These are phyloP conservation scores for Aptenodytes patagonicus DNA, from an alignment of 2,113 vertebrate genomes.

Conservation along the genomic window DNA sequence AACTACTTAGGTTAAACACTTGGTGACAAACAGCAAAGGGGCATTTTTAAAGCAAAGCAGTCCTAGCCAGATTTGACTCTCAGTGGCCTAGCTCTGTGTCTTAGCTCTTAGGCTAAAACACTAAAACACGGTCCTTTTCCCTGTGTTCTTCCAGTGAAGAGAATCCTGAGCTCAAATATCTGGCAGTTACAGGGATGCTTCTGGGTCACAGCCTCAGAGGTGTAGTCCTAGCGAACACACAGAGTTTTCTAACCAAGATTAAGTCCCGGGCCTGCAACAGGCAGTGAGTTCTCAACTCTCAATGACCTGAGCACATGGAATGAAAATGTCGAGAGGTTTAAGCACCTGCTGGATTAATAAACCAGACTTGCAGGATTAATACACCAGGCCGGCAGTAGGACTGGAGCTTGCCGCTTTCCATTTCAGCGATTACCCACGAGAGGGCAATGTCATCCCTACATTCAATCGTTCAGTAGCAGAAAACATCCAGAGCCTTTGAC, in stretches of 20 bases:
- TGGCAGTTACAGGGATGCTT: neutral
- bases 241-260: neutral
- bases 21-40: neutral
- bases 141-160: neutral
- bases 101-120: neutral
- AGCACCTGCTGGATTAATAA: neutral
- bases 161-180: neutral
- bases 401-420: neutral
- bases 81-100: neutral
- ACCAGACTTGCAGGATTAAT: neutral
- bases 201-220: neutral
- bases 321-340: neutral
- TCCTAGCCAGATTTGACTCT: neutral
- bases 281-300: neutral
- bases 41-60: neutral
- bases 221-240: neutral
- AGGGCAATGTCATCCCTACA: slow-evolving; percentile 48
- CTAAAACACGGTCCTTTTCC: neutral
- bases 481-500: neutral
- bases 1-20: neutral
- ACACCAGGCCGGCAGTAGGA: neutral
- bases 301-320: neutral
- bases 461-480: neutral
- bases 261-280: neutral
- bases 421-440: slow-evolving; percentile 41